Percentiles rank a stretch among this genome's conserved stretches.
These are phyloP conservation scores for Antheraea yamamai DNA, from an alignment of 2,888 invertebrate genomes.

Conservation along the genomic window DNA sequence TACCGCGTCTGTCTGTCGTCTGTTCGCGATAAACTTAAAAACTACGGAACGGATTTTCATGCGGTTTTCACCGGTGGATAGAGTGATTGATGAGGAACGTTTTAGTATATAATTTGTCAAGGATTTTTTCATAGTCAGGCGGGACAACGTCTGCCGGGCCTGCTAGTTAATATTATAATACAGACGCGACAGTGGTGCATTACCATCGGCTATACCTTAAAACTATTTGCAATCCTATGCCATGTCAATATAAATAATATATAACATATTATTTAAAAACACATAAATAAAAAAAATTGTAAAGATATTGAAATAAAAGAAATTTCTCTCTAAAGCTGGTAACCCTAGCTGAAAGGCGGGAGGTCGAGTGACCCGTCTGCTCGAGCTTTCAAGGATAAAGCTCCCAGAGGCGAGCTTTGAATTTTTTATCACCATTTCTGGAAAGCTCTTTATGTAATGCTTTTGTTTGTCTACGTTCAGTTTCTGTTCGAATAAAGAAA, in stretches of 20 bases:
- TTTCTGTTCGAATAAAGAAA: slow-evolving; percentile 3
- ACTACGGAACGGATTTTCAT: too few species aligned
- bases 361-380: slow-evolving; percentile 1
- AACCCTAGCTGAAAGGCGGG: not conserved
- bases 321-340: not conserved
- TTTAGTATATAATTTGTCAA: too few species aligned
- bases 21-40: too few species aligned
- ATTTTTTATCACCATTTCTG: slow-evolving; percentile 55
- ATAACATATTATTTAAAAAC: not conserved
- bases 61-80: too few species aligned
- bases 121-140: too few species aligned
- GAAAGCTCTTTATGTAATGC: slow-evolving; percentile 34
- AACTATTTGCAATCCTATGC: not conserved
- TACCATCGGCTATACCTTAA: not conserved
- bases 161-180: too few species aligned
- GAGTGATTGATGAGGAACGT: too few species aligned
- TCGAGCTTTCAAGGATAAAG: slow-evolving; percentile 25
- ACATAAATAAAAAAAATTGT: not conserved
- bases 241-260: not conserved
- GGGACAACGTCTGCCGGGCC: too few species aligned
- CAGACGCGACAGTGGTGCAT: not conserved
- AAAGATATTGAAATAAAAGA: not conserved
- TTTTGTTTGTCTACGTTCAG: slow-evolving; percentile 15
- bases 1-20: too few species aligned
- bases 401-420: slow-evolving; percentile 43